Evolutionary conservation across 2,113 vertebrate genomes (phyloP).

Genomic region (Microtus montanus): DNA sequence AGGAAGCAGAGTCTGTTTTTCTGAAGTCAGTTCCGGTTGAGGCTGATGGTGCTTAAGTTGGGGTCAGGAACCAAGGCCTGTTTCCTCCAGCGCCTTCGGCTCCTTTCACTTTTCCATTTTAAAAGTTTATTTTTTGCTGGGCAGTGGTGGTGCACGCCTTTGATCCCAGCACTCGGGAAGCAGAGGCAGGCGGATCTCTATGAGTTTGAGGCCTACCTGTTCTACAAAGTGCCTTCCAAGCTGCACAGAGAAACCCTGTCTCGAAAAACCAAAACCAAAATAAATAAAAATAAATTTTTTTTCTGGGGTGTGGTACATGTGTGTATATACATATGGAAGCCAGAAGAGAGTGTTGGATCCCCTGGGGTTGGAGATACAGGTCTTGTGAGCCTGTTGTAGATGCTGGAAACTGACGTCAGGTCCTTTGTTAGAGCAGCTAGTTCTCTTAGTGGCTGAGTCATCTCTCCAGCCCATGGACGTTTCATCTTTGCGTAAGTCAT

Average conservation of each 20-base stretch:
- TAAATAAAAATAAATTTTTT: too few species aligned
- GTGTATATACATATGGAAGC: too few species aligned
- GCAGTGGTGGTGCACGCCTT: too few species aligned
- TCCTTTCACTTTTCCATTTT: background rate
- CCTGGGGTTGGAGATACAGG: background rate
- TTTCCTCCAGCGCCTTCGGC: background rate
- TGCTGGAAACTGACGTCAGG: background rate
- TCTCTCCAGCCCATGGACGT: background rate
- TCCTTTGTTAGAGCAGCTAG: background rate
- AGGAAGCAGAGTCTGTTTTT: background rate
- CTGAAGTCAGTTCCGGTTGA: background rate
- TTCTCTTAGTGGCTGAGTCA: background rate
- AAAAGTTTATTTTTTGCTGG: background rate
- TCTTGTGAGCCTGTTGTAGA: background rate
- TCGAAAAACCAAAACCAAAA: too few species aligned
- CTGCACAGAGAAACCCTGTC: too few species aligned
- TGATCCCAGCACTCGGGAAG: too few species aligned
- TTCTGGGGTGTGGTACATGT: too few species aligned
- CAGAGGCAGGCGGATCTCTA: too few species aligned
- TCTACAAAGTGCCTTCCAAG: too few species aligned
- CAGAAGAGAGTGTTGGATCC: background rate
- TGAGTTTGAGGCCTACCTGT: too few species aligned
- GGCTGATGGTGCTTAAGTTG: background rate
- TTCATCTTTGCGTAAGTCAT: background rate
- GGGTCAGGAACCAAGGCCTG: background rate